phyloP scores from a whole-genome alignment of 2,888 invertebrate species.

The Hyppa rectilinea region DNA sequence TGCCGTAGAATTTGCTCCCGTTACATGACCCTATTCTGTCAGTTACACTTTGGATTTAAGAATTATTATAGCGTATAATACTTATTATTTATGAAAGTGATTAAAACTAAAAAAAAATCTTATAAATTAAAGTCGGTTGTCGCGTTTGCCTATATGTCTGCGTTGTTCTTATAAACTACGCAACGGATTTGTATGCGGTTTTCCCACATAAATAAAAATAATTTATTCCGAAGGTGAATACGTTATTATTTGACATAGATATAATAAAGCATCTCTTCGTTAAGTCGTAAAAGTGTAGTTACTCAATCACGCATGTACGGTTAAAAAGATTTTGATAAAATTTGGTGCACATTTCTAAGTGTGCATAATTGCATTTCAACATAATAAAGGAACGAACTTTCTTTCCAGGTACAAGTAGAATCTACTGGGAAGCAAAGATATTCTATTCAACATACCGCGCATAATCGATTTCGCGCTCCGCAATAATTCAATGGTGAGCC shows the following conservation, averaged over 20 bases:
- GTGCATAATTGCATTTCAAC: background rate
- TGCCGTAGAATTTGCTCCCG: constrained; percentile 28
- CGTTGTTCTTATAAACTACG: background rate
- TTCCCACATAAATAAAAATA: background rate
- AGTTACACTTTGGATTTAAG: constrained; percentile 18
- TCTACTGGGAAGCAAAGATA: background rate
- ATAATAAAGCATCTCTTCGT: background rate
- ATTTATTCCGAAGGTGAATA: background rate
- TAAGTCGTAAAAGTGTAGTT: background rate
- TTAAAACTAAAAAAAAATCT: background rate
- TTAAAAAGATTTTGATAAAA: background rate
- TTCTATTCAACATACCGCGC: background rate
- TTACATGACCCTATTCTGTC: constrained; percentile 49
- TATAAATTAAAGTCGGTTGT: background rate
- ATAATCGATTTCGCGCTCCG: background rate
- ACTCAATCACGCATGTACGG: background rate
- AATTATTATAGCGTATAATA: constrained; percentile 11
- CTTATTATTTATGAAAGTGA: background rate
- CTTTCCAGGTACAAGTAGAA: background rate
- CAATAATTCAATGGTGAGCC: constrained; percentile 5
- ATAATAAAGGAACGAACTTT: background rate
- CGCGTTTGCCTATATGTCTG: background rate
- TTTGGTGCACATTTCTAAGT: background rate
- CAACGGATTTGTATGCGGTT: background rate
- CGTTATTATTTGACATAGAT: background rate